Evolutionary conservation across 2,888 invertebrate species (phyloP), one percentile per base, ranked within the genome.

Genomic region (Perdita meconis): DNA sequence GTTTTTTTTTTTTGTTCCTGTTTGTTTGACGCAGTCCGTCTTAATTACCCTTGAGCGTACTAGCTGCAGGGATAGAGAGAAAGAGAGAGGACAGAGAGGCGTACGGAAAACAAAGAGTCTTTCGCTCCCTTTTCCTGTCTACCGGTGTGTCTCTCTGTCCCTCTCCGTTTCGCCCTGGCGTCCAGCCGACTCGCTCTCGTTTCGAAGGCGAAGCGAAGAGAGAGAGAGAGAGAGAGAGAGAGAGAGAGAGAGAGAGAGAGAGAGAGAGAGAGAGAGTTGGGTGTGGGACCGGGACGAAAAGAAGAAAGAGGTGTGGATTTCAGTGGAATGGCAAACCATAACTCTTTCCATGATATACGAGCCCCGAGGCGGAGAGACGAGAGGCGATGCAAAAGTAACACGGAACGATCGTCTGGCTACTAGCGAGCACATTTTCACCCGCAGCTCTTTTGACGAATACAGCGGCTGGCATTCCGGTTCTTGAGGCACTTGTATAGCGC

Each of bases 261-360:
- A n/a, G 55, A 30, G 44, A n/a, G 40, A 38, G 24, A n/a, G 30
- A 2, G 44, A 24, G 22, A 30, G 30, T 44, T n/a, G n/a, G n/a
- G n/a, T n/a, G n/a, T n/a, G n/a, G n/a, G n/a, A n/a, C n/a, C 36
- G 38, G 12, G 40, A 13, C 44, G 47, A 44, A 22, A 36, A 40
- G 50, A 55, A 55, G 57, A 64, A 65, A 53, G 63, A 82, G 76
- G 83, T 84, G 84, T 82, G 75, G 85, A 85, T 84, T 84, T 85
- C 81, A 84, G 51, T 68, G 76, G 72, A 80, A 83, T 78, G 81
- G 78, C 59, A 72, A 85, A 75, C 85, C 85, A 84, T 84, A 84
- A 84, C 83, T 84, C 83, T 81, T 77, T 78, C 78, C 78, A 72
- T 84, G 85, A 84, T 84, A 83, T 84, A 84, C 80, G 85, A 84